phyloP scores from a whole-genome alignment of 1,140 invertebrate species.

The Conopomorpha cramerella region DNA sequence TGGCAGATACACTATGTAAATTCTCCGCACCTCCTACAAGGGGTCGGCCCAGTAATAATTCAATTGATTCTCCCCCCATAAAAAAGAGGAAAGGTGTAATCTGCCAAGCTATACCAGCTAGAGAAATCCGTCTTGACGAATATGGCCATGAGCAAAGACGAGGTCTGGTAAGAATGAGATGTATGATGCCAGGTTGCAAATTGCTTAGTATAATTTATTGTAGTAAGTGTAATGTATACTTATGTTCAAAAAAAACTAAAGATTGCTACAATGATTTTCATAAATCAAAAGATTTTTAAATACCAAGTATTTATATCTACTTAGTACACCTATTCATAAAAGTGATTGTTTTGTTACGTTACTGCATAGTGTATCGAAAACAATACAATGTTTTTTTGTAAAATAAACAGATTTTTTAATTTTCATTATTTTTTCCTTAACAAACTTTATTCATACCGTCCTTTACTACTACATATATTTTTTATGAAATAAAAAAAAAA shows the following conservation, averaged over 20 bases:
- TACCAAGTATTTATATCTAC: conserved; percentile 7
- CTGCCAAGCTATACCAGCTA: conserved; percentile 9
- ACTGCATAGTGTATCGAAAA: conserved; percentile 13
- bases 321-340: no score
- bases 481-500: no score
- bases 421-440: conserved; percentile 11
- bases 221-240: conserved; percentile 11
- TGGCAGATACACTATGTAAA: conserved; percentile 7
- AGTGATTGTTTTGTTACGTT: no score
- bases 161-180: conserved; percentile 7
- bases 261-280: conserved; percentile 13
- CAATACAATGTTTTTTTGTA: conserved; percentile 11
- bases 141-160: conserved; percentile 7
- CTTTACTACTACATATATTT: no score
- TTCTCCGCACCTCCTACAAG: conserved; percentile 4
- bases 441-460: no score
- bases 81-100: conserved; percentile 11
- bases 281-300: conserved; percentile 8
- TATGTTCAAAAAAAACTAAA: conserved; percentile 11
- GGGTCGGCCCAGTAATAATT: no score
- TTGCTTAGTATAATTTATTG: conserved; percentile 12
- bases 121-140: conserved; percentile 10
- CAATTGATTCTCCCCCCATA: conserved; percentile 4
- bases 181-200: conserved; percentile 12
- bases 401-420: conserved; percentile 9